Conservation (phyloP, 2,113 vertebrate genomes). For the Pogonocichla stellata region DNA sequence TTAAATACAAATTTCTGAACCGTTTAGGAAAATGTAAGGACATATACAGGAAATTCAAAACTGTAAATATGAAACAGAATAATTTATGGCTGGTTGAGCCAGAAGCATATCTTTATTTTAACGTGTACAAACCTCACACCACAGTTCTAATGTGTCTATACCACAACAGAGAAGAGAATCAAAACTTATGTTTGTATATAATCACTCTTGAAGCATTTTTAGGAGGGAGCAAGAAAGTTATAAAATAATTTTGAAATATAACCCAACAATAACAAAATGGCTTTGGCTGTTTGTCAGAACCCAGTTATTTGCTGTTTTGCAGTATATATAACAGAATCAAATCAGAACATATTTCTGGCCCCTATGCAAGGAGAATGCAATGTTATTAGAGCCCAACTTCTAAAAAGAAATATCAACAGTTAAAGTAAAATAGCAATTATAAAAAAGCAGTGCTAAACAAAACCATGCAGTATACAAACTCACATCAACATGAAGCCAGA, state of each 20-base stretch:
- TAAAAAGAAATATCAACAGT: not conserved
- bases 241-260: not conserved
- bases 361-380: not conserved
- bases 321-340: not conserved
- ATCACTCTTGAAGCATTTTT: not conserved
- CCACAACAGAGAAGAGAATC: not conserved
- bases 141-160: not conserved
- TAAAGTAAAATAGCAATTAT: not conserved
- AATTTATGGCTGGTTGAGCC: not conserved
- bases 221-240: not conserved
- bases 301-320: not conserved
- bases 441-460: not conserved
- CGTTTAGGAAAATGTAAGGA: not conserved
- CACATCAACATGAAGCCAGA: constrained; percentile 86
- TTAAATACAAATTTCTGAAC: not conserved
- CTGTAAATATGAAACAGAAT: not conserved
- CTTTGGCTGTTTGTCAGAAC: not conserved
- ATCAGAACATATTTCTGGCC: not conserved
- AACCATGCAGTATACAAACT: constrained; percentile 47
- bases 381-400: not conserved
- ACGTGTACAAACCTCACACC: not conserved
- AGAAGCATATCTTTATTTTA: not conserved
- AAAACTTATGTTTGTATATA: not conserved
- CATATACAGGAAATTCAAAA: not conserved
- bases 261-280: not conserved